Evolutionary conservation across 2,888 invertebrate genomes (phyloP).

Genomic region (Axea sp.): DNA sequence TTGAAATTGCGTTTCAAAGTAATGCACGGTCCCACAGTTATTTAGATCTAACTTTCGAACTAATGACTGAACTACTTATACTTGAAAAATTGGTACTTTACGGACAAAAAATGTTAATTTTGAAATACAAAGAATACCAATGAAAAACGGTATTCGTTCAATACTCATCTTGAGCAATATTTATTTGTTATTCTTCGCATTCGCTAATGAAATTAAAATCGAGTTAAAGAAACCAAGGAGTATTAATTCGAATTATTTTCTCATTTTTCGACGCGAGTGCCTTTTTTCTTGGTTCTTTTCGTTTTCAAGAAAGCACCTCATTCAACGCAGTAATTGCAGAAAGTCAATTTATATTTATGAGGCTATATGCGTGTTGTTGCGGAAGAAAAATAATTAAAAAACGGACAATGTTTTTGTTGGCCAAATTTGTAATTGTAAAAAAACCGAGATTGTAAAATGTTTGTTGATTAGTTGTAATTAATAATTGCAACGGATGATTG

Average conservation of each 20-base stretch:
- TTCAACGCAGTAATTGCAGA: constrained; percentile 70
- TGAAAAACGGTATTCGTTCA: too few species aligned
- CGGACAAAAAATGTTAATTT: too few species aligned
- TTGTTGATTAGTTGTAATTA: too few species aligned
- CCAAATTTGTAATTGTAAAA: constrained; percentile 7
- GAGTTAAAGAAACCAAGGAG: constrained; percentile 16
- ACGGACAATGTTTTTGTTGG: constrained; percentile 8
- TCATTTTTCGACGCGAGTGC: constrained; percentile 33
- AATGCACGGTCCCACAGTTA: too few species aligned
- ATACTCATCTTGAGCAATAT: constrained; percentile 22
- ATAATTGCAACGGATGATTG: not conserved
- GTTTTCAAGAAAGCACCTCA: constrained; percentile 22
- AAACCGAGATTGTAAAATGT: too few species aligned
- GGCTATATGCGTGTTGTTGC: constrained; percentile 49
- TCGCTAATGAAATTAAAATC: constrained; percentile 24
- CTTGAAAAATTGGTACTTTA: too few species aligned
- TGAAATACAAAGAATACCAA: too few species aligned
- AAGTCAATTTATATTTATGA: constrained; percentile 78
- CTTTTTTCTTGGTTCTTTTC: constrained; percentile 11
- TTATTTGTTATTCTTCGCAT: constrained; percentile 17
- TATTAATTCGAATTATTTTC: constrained; percentile 58
- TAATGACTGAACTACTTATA: too few species aligned
- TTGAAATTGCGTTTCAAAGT: too few species aligned
- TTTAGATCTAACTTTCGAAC: too few species aligned
- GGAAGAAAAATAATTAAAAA: constrained; percentile 29